Conservation (phyloP, 2,113 vertebrate species). For the Amia ocellicauda region DNA sequence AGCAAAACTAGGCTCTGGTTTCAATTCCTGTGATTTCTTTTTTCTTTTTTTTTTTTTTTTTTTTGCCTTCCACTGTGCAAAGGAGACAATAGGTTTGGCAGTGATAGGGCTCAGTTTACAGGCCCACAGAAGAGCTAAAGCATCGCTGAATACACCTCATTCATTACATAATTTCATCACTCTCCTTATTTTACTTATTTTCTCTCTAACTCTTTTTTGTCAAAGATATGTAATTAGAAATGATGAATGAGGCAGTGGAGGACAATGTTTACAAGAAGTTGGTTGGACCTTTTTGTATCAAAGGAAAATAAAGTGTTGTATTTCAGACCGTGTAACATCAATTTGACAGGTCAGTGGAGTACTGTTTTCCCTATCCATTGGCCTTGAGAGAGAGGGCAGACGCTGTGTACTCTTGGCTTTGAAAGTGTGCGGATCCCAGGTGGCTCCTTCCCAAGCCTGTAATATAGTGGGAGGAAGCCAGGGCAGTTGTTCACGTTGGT, state of each 20-base stretch:
- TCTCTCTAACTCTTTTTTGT: too few relatives aligned
- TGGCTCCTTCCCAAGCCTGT: background rate
- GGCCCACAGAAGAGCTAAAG: background rate
- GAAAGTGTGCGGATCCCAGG: slow-evolving; percentile 1
- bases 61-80: background rate
- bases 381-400: slow-evolving; percentile 8
- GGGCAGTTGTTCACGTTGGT: background rate
- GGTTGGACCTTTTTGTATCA: too few relatives aligned
- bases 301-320: background rate
- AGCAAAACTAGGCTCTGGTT: background rate
- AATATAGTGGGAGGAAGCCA: background rate
- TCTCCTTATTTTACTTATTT: background rate
- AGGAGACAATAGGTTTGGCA: background rate
- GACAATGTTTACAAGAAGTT: too few relatives aligned
- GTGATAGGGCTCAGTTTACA: slow-evolving; percentile 8
- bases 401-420: slow-evolving; percentile 9
- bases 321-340: background rate
- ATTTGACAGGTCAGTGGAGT: background rate
- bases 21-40: background rate
- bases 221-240: background rate
- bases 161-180: background rate
- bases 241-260: too few relatives aligned
- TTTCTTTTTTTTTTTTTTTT: background rate
- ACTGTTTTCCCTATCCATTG: slow-evolving; percentile 1
- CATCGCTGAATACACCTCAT: background rate